Evolutionary conservation across 1,140 invertebrate genomes (phyloP).

Genomic region (Gryllus bimaculatus): DNA sequence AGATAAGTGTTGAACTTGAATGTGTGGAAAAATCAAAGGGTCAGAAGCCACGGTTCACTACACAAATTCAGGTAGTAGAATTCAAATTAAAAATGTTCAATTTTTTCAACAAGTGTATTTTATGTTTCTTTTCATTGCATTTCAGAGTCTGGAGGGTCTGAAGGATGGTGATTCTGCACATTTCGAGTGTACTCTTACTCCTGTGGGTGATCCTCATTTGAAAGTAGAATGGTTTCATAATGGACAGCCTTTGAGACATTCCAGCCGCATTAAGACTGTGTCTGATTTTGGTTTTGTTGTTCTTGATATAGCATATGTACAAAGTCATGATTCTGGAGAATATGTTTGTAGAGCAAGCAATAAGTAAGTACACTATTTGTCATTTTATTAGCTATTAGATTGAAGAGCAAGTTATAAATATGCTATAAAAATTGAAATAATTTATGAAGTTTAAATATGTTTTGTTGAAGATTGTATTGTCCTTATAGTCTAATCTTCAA

Average conservation of each 20-base stretch:
- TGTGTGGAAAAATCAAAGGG: slow-evolving; percentile 76
- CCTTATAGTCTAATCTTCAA: neutral
- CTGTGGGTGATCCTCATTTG: slow-evolving; percentile 86
- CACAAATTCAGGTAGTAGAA: slow-evolving; percentile 52
- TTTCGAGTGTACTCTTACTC: slow-evolving; percentile 84
- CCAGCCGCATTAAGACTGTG: slow-evolving; percentile 84
- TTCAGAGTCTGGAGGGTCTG: slow-evolving; percentile 67
- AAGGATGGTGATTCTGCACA: slow-evolving; percentile 88
- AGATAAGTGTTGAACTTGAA: slow-evolving; percentile 73
- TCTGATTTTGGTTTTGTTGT: slow-evolving; percentile 95
- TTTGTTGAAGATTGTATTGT: neutral
- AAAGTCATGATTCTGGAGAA: slow-evolving; percentile 87
- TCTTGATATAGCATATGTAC: slow-evolving; percentile 88
- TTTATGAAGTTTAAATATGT: neutral
- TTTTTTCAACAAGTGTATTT: neutral
- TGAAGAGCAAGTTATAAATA: neutral
- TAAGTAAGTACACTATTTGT: slow-evolving; percentile 39
- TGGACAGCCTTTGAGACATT: slow-evolving; percentile 74
- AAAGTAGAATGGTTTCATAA: slow-evolving; percentile 96
- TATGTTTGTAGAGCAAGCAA: slow-evolving; percentile 84
- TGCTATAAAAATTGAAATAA: neutral
- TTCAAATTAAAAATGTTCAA: neutral
- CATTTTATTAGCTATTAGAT: neutral
- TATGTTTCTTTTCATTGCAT: slow-evolving; percentile 19
- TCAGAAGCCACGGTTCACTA: slow-evolving; percentile 78